Evolutionary conservation across 2,888 invertebrate species (phyloP).

Genomic region (Lasioglossum leucozonium): DNA sequence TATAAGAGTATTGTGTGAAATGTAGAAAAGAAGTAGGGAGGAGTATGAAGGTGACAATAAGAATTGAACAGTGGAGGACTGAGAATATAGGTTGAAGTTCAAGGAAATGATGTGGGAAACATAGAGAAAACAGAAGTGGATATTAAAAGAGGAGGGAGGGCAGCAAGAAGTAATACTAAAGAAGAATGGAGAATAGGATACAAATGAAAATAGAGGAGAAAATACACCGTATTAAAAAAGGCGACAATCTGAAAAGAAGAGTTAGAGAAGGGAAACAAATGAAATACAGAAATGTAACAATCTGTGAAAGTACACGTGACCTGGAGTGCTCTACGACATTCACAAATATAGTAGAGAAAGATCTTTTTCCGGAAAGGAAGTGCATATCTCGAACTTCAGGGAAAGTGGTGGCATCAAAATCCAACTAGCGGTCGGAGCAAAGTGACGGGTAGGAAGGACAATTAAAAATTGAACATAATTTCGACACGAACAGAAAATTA

Average conservation of each 20-base stretch:
- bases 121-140: not conserved
- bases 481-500: not conserved
- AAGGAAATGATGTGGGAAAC: not conserved
- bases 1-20: not conserved
- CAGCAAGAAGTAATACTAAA: not conserved
- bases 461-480: not conserved
- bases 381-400: not conserved
- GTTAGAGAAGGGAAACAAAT: not conserved
- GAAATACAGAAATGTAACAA: not conserved
- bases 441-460: not conserved
- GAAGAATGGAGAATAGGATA: not conserved
- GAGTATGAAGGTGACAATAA: not conserved
- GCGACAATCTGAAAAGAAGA: not conserved
- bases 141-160: no score
- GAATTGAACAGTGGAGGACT: not conserved
- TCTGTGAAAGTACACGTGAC: not conserved
- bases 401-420: not conserved
- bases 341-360: not conserved
- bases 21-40: not conserved
- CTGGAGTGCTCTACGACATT: not conserved
- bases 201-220: not conserved
- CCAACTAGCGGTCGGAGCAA: not conserved
- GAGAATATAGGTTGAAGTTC: not conserved
- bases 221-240: not conserved
- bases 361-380: not conserved